These are phyloP conservation scores for Pleuronectes platessa DNA, from an alignment of 2,113 vertebrate species.

Conservation along the genomic window DNA sequence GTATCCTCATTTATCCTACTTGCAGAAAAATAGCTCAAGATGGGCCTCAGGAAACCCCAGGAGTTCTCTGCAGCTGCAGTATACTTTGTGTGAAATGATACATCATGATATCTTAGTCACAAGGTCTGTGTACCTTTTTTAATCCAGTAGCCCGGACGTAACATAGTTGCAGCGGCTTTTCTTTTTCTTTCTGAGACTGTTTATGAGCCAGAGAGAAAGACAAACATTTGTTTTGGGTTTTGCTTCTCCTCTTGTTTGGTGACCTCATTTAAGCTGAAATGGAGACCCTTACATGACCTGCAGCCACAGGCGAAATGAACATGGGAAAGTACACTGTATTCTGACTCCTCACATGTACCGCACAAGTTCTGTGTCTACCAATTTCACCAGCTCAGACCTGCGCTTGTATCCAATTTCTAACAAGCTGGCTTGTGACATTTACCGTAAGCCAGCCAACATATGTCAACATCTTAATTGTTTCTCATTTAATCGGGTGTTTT, in stretches of 20 bases:
- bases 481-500: conserved; percentile 9
- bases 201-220: conserved; percentile 37
- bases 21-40: conserved; percentile 58
- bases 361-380: background rate
- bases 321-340: conserved; percentile 62
- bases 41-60: conserved; percentile 54
- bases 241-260: conserved; percentile 65
- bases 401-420: background rate
- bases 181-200: conserved; percentile 20
- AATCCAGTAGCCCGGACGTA: background rate
- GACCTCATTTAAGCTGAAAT: conserved; percentile 77
- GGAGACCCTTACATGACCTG: conserved; percentile 72
- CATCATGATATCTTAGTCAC: background rate
- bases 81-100: conserved; percentile 2
- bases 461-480: background rate
- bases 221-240: conserved; percentile 65
- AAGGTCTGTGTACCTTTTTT: conserved; percentile 4
- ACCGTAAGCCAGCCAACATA: background rate
- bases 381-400: conserved; percentile 1
- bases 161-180: conserved; percentile 24
- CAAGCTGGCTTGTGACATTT: background rate
- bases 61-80: conserved; percentile 24
- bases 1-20: conserved; percentile 31
- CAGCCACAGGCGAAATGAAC: conserved; percentile 63
- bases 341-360: conserved; percentile 35